A percentile compares a stretch with the other conserved stretches of the same genome.
These are phyloP conservation scores for Luperina testacea DNA, from an alignment of 2,888 invertebrate genomes.

Conservation along the genomic window DNA sequence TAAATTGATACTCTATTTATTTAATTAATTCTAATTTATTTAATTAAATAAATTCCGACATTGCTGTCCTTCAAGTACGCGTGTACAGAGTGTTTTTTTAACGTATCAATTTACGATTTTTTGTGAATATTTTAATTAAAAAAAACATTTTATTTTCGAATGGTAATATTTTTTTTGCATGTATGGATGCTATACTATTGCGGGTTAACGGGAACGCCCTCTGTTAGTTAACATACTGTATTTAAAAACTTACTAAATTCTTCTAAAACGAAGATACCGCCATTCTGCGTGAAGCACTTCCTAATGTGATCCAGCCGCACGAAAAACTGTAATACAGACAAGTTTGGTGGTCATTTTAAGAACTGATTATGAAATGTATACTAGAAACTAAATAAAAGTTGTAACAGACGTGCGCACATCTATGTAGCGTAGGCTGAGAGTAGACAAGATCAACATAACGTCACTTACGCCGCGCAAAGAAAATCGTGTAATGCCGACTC, in stretches of 20 bases:
- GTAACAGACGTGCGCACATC: constrained; percentile 59
- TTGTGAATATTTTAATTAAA: too few relatives aligned
- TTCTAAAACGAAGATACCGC: constrained; percentile 99
- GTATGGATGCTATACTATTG: too few relatives aligned
- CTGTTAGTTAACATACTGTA: too few relatives aligned
- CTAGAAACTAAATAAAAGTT: constrained; percentile 28
- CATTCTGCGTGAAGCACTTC: constrained; percentile 99
- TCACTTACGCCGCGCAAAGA: neutral
- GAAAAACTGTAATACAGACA: constrained; percentile 97
- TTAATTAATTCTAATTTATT: too few relatives aligned
- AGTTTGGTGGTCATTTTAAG: constrained; percentile 19
- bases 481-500: neutral
- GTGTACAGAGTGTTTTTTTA: too few relatives aligned
- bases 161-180: too few relatives aligned
- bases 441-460: neutral
- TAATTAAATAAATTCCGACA: too few relatives aligned
- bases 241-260: constrained; percentile 97
- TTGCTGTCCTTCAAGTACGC: too few relatives aligned
- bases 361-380: neutral
- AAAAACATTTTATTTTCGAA: too few relatives aligned
- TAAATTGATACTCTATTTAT: too few relatives aligned
- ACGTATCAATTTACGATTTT: too few relatives aligned
- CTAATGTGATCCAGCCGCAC: constrained; percentile 99
- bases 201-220: too few relatives aligned
- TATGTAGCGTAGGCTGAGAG: constrained; percentile 46